These are phyloP conservation scores for Timema cristinae DNA, from an alignment of 2,888 invertebrate genomes.

Conservation along the genomic window DNA sequence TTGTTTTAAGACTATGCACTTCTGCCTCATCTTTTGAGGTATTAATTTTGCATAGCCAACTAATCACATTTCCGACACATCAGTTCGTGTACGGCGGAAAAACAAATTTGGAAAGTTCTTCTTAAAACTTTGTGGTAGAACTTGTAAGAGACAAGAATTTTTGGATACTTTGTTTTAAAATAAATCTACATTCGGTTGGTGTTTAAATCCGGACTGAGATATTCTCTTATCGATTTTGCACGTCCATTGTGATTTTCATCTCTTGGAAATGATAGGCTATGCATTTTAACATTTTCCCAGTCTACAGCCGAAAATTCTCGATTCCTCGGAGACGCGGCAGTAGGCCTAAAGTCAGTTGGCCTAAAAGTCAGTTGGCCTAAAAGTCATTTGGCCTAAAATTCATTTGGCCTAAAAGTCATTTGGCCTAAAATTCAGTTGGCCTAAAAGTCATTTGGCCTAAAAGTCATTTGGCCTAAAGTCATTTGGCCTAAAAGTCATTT, in stretches of 20 bases:
- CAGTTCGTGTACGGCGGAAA: not conserved
- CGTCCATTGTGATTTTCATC: not conserved
- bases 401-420: too few relatives aligned
- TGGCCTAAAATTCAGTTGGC: too few relatives aligned
- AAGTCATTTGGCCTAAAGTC: too few relatives aligned
- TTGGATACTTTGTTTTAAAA: constrained; percentile 8
- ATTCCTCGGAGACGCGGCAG: too few relatives aligned
- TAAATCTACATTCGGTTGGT: not conserved
- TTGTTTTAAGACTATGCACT: too few relatives aligned
- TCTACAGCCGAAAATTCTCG: not conserved
- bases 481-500: too few relatives aligned
- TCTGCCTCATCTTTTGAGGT: not conserved
- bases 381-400: too few relatives aligned
- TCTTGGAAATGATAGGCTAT: not conserved
- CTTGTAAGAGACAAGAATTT: not conserved
- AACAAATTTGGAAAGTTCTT: not conserved
- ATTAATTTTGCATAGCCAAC: constrained; percentile 1
- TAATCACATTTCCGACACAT: constrained; percentile 1
- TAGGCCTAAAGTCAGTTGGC: too few relatives aligned
- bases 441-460: too few relatives aligned
- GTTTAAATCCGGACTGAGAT: constrained; percentile 11
- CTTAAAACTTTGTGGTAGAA: constrained; percentile 1
- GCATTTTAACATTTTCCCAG: constrained; percentile 1
- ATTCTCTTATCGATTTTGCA: constrained; percentile 6
- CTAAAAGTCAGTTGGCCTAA: too few relatives aligned